Percentiles rank a stretch among this genome's conserved stretches.
Evolutionary conservation across 2,113 vertebrate genomes (phyloP).

Genomic region (Chiloscyllium plagiosum): DNA sequence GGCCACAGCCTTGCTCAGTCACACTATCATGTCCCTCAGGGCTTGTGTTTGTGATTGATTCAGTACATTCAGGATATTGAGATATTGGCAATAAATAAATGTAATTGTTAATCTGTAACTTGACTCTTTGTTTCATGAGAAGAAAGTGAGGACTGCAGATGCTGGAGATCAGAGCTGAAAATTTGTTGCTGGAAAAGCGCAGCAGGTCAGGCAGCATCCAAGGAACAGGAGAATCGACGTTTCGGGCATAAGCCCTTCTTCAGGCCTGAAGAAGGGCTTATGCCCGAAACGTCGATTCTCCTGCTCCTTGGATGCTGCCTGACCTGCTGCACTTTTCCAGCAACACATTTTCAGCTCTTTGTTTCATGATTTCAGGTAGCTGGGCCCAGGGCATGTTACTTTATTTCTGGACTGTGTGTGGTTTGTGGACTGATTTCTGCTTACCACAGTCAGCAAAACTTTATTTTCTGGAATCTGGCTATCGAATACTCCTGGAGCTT

Average conservation of each 20-base stretch:
- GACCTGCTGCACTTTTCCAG: no score
- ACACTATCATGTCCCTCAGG: not conserved
- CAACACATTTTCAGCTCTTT: no score
- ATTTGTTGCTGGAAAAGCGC: no score
- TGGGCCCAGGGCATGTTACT: not conserved
- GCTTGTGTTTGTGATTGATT: not conserved
- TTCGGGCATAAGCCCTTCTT: no score
- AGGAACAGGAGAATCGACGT: no score
- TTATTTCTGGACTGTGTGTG: not conserved
- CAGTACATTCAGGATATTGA: not conserved
- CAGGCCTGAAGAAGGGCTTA: no score
- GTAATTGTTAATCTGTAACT: not conserved
- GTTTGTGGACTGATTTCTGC: not conserved
- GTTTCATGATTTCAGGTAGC: not conserved
- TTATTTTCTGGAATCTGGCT: not conserved
- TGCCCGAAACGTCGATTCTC: no score
- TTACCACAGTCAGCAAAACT: not conserved
- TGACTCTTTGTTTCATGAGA: not conserved
- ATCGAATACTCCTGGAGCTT: not conserved
- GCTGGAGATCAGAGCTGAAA: no score
- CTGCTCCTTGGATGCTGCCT: no score
- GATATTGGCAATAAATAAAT: not conserved
- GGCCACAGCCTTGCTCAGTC: not conserved
- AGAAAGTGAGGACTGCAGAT: no score
- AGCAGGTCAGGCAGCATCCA: no score